Evolutionary conservation across 2,113 vertebrate species (phyloP).

Genomic region (Colossoma macropomum): DNA sequence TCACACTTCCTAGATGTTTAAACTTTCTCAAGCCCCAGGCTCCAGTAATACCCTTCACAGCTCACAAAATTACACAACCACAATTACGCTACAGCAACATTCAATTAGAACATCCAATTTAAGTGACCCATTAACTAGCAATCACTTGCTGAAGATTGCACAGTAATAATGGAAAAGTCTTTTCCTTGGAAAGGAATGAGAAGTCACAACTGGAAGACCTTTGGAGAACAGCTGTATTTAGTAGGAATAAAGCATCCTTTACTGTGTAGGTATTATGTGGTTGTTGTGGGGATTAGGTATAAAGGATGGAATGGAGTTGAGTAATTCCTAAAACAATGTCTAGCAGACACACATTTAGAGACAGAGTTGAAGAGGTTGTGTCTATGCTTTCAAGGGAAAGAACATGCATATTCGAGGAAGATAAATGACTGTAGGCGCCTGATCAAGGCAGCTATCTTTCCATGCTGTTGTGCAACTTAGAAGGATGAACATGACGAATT

Average conservation of each 20-base stretch:
- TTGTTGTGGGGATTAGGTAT: conserved; percentile 41
- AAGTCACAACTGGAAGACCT: neutral
- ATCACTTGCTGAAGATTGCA: conserved; percentile 17
- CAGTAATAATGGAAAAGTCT: conserved; percentile 48
- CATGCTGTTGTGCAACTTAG: neutral
- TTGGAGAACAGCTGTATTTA: conserved; percentile 59
- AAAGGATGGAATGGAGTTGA: conserved; percentile 6
- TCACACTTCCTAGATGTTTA: conserved; percentile 4
- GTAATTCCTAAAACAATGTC: neutral
- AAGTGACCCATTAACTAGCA: conserved; percentile 52
- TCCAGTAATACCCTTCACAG: conserved; percentile 15
- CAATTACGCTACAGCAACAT: conserved; percentile 14
- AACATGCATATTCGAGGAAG: neutral
- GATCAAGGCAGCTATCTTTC: neutral
- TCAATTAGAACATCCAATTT: conserved; percentile 35
- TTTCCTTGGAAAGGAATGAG: conserved; percentile 3
- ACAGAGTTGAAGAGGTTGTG: neutral
- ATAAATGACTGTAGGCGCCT: conserved; percentile 10
- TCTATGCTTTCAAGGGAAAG: neutral
- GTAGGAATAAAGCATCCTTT: conserved; percentile 57
- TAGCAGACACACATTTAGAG: neutral
- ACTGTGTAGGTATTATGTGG: conserved; percentile 48
- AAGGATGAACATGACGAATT: neutral
- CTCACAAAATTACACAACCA: conserved; percentile 31
- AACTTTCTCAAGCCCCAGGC: neutral